phyloP scores from a whole-genome alignment of 2,888 invertebrate genomes.

The Tipula lateralis region DNA sequence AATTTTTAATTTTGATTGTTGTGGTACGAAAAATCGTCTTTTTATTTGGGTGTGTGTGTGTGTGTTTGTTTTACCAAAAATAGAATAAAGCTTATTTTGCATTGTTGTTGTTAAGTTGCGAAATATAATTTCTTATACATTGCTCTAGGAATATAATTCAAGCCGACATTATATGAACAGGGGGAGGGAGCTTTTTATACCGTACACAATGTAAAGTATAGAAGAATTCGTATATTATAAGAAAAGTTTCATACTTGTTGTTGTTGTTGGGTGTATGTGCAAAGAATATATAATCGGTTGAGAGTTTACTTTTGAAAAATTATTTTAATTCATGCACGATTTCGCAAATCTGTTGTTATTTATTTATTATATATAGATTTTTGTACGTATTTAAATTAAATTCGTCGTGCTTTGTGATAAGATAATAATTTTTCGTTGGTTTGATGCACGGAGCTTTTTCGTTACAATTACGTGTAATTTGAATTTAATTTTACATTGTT shows the following conservation, averaged over 20 bases:
- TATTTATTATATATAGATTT: conserved; percentile 12
- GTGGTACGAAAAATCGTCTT: not conserved
- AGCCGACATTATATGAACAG: not conserved
- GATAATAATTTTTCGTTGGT: not conserved
- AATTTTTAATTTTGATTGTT: not conserved
- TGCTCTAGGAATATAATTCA: not conserved
- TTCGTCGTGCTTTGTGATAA: conserved; percentile 1
- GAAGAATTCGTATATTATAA: not conserved
- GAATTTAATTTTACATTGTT: not conserved
- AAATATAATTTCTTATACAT: not conserved
- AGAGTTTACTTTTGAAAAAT: not conserved
- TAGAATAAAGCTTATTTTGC: not conserved
- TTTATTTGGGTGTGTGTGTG: too few relatives aligned
- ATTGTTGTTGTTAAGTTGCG: not conserved
- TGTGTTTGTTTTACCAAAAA: too few relatives aligned
- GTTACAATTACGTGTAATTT: not conserved
- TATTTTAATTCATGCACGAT: conserved; percentile 24
- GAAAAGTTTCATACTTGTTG: not conserved
- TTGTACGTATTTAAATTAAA: not conserved
- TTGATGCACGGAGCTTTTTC: not conserved
- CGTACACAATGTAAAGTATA: not conserved
- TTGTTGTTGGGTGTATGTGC: not conserved
- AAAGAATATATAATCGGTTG: not conserved
- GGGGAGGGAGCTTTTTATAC: not conserved
- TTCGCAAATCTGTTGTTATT: conserved; percentile 19